Evolutionary conservation across 37 sponge, comb jelly and placozoan genomes (phyloP).

Genomic region (Petrosia ficiformis): DNA sequence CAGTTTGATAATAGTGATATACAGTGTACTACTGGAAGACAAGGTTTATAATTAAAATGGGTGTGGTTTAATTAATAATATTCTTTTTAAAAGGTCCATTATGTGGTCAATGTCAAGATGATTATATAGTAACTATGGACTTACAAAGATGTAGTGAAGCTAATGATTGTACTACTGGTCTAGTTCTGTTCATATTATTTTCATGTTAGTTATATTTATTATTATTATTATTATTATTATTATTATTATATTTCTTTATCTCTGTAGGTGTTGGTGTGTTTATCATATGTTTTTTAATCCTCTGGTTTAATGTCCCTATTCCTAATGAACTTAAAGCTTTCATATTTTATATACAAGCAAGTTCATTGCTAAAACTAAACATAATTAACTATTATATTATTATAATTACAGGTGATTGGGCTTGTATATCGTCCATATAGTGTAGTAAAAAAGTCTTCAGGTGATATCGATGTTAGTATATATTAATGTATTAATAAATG

Average conservation of each 20-base stretch:
- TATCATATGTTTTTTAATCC: constrained; percentile 19
- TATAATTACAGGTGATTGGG: constrained; percentile 60
- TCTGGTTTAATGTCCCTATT: constrained; percentile 40
- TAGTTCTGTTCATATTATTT: constrained; percentile 38
- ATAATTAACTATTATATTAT: background rate
- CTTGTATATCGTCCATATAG: constrained; percentile 61
- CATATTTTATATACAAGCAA: constrained; percentile 75
- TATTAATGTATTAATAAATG: background rate
- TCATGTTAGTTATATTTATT: background rate
- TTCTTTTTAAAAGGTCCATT: constrained; percentile 31
- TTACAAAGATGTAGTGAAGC: constrained; percentile 36
- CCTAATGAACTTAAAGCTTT: constrained; percentile 78
- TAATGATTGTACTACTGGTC: constrained; percentile 27
- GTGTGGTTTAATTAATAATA: background rate
- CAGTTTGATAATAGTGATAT: constrained; percentile 49
- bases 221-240: background rate
- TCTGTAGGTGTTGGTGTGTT: constrained; percentile 44
- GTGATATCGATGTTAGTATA: background rate
- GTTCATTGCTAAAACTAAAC: background rate
- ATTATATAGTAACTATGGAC: constrained; percentile 50
- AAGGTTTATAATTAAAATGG: constrained; percentile 27
- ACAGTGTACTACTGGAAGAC: constrained; percentile 58
- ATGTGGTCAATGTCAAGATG: constrained; percentile 44
- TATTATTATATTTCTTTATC: background rate
- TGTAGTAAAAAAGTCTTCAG: background rate